Evolutionary conservation across 2,888 invertebrate species (phyloP), one percentile per base, ranked within the genome.

Genomic region (Oeneis ivallda): DNA sequence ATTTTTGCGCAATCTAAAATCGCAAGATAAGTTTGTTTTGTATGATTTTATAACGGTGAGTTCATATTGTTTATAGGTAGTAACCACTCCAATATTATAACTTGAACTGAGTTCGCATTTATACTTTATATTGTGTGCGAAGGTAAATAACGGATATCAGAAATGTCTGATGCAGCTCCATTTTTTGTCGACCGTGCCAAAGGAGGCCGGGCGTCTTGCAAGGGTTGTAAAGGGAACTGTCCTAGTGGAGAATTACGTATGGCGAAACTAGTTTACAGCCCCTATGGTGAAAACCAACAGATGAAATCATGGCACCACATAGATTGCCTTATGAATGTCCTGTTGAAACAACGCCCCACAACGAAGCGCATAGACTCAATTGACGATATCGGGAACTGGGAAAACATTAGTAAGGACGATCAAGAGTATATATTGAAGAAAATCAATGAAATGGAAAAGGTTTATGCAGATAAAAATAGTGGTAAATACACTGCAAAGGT

Each of bases 291-390:
- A 19, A 94, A 94, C 0, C 94, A 92, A 71, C 82, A 94, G 75
- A 96, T 98, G 96, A 98, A 97, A 82, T 93, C 94, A 72, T 98
- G 97, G 96, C 93, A 95, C 81, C 98, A 98, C 78, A 86, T 96
- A 0, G 89, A 93, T 66, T 98, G 98, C 76, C 86, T 98, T 6
- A 96, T 97, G 92, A 95, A 97, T 79, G 93, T 93, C 15, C 95
- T 98, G 72, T 87, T 94, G 47, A 95, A 95, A 78, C 97, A 98
- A 75, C 89, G 97, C 62, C 95, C 96, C 0, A 93, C 95, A 0
- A 98, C 98, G 0, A 96, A 96, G 85, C 94, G 96, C 65, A 96
- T 98, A 67, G 96, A 97, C 72, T 93, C 94, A 6, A 93, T 94
- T 1, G 95, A 95, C 68, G 97, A 98, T 76, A 92, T 98, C 32